Percentiles rank a stretch among this genome's conserved stretches.
Conservation (phyloP, 2,113 vertebrate species). For the Morphnarchus princeps region DNA sequence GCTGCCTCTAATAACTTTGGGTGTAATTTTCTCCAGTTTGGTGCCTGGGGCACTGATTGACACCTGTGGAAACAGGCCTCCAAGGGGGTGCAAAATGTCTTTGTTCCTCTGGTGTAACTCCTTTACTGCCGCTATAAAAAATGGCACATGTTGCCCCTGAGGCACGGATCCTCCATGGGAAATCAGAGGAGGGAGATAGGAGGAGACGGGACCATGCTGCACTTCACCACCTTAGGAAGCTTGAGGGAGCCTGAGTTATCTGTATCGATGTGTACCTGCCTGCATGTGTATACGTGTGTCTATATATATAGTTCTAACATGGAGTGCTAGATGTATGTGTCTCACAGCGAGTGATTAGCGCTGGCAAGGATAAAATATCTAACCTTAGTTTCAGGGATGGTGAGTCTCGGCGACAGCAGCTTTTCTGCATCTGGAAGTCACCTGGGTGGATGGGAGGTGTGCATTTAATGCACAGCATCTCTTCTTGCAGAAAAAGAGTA, state of each 20-base stretch:
- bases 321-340: neutral
- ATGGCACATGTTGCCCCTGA: neutral
- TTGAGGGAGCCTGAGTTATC: neutral
- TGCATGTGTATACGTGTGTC: no score
- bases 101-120: neutral
- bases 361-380: neutral
- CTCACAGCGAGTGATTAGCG: no score
- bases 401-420: neutral
- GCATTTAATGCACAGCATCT: neutral
- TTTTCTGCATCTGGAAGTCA: neutral
- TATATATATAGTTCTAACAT: no score
- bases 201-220: neutral
- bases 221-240: neutral
- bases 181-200: neutral
- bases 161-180: accelerated
- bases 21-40: neutral
- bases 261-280: accelerated
- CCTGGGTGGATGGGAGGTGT: neutral
- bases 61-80: neutral
- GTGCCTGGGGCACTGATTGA: neutral
- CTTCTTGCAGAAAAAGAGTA: neutral
- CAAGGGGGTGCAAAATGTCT: neutral
- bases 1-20: conserved; percentile 13
- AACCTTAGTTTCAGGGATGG: neutral
- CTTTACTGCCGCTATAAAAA: neutral